A percentile compares a stretch with the other conserved stretches of the same genome.
These are phyloP conservation scores for Gandaritis pyraliata DNA, from an alignment of 2,888 invertebrate genomes.

Conservation along the genomic window DNA sequence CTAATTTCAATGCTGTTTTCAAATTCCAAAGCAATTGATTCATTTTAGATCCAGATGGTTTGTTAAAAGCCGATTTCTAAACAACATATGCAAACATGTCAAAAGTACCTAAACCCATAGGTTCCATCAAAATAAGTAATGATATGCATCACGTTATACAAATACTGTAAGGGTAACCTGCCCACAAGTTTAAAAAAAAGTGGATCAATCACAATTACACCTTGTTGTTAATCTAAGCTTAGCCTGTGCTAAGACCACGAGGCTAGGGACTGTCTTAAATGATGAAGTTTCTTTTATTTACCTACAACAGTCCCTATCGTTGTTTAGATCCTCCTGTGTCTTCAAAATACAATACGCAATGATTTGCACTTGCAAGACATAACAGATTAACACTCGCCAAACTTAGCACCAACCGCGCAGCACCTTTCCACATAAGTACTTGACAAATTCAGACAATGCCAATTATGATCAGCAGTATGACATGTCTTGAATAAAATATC, in stretches of 20 bases:
- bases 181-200: too few species aligned
- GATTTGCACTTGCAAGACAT: background rate
- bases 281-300: too few species aligned
- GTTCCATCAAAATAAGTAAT: too few species aligned
- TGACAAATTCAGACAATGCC: slow-evolving; percentile 14
- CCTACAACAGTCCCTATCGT: too few species aligned
- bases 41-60: background rate
- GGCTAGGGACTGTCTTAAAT: too few species aligned
- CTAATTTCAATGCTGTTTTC: background rate
- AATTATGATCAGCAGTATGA: slow-evolving; percentile 24
- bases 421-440: background rate
- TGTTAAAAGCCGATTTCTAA: too few species aligned
- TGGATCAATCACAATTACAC: slow-evolving; percentile 15
- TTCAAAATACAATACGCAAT: background rate
- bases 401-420: background rate
- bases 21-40: background rate
- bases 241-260: background rate
- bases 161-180: too few species aligned
- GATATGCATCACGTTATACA: too few species aligned
- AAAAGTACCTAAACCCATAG: too few species aligned
- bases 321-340: too few species aligned
- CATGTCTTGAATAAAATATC: slow-evolving; percentile 22
- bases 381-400: slow-evolving; percentile 6
- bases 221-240: background rate
- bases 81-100: too few species aligned